phyloP scores from a whole-genome alignment of 2,888 invertebrate genomes.

The Drosophila robusta region DNA sequence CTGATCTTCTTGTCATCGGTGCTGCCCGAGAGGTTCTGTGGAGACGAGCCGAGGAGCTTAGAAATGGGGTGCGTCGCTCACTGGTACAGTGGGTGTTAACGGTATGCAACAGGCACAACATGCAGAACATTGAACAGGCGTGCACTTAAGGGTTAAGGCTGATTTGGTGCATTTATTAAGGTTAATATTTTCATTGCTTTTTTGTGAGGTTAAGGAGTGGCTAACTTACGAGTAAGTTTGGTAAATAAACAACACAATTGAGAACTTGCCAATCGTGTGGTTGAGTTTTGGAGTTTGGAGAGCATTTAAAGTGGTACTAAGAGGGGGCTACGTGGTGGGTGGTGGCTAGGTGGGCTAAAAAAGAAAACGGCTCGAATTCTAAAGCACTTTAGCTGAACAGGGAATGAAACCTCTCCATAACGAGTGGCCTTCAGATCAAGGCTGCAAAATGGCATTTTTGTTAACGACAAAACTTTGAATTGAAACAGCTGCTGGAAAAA shows the following conservation, averaged over 20 bases:
- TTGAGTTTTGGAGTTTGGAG: slow-evolving; percentile 47
- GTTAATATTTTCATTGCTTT: neutral
- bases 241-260: slow-evolving; percentile 68
- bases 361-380: slow-evolving; percentile 58
- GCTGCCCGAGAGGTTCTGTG: slow-evolving; percentile 81
- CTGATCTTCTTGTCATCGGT: slow-evolving; percentile 84
- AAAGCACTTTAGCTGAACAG: slow-evolving; percentile 32
- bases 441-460: neutral
- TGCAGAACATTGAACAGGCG: slow-evolving; percentile 34
- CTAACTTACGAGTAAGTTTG: slow-evolving; percentile 38
- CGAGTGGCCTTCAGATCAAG: too few species aligned
- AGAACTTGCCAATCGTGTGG: slow-evolving; percentile 72
- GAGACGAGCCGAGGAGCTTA: slow-evolving; percentile 15
- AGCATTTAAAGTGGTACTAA: slow-evolving; percentile 65
- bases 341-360: slow-evolving; percentile 67
- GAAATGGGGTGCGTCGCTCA: neutral
- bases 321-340: slow-evolving; percentile 56
- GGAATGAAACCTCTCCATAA: slow-evolving; percentile 29
- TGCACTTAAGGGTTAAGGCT: slow-evolving; percentile 38
- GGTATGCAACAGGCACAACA: slow-evolving; percentile 22
- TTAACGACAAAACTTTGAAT: too few species aligned
- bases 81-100: neutral
- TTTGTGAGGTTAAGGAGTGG: slow-evolving; percentile 12
- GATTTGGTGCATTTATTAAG: slow-evolving; percentile 19
- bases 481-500: too few species aligned